Percentiles rank a stretch among this genome's conserved stretches.
phyloP scores from a whole-genome alignment of 2,888 invertebrate genomes.

The Rotaria sp. region DNA sequence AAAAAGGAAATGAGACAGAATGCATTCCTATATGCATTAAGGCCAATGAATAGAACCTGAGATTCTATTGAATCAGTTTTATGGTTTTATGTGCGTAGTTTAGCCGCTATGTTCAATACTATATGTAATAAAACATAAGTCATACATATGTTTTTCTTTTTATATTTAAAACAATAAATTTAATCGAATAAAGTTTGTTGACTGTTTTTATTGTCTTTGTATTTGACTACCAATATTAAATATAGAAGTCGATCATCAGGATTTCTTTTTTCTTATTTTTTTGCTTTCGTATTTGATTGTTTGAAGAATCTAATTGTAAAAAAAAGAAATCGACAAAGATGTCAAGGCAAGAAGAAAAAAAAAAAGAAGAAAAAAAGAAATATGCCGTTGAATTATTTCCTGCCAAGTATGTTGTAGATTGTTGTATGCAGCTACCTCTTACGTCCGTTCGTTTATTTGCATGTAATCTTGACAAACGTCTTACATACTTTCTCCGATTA shows the following conservation, averaged over 20 bases:
- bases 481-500: conserved; percentile 12
- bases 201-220: background rate
- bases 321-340: background rate
- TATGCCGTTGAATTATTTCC: background rate
- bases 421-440: background rate
- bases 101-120: background rate
- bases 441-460: background rate
- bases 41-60: background rate
- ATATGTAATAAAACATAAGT: background rate
- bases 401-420: background rate
- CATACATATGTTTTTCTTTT: background rate
- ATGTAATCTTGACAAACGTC: background rate
- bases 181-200: background rate
- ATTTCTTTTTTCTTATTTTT: background rate
- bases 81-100: background rate
- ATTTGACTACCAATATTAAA: background rate
- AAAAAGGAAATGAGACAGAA: background rate
- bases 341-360: background rate
- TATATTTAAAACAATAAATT: background rate
- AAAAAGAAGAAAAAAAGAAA: background rate
- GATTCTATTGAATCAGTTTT: background rate
- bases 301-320: background rate
- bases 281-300: background rate
- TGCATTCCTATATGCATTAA: background rate
- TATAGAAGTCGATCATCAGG: background rate